A percentile compares a stretch with the other conserved stretches of the same genome.
phyloP scores from a whole-genome alignment of 2,888 invertebrate species.

The Lasioglossum villosulum region DNA sequence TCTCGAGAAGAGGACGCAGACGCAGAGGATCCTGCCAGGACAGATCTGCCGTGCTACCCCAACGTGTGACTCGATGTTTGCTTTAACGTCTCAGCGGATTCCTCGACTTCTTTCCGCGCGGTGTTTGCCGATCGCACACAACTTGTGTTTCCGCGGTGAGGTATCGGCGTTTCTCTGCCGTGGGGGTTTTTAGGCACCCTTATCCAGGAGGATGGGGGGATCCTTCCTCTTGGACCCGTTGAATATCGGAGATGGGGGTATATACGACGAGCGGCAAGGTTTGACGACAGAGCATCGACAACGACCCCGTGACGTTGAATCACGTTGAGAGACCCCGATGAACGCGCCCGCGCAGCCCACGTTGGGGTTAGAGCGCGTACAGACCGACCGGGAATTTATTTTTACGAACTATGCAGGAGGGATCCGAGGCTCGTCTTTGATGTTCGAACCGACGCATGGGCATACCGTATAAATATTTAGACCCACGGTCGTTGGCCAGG shows the following conservation, averaged over 20 bases:
- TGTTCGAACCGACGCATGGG: slow-evolving; percentile 79
- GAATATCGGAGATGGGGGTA: background rate
- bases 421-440: slow-evolving; percentile 79
- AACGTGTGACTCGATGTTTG: slow-evolving; percentile 79
- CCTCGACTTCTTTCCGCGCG: slow-evolving; percentile 56
- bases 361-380: slow-evolving; percentile 57
- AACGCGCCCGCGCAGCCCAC: background rate
- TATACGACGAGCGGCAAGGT: background rate
- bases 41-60: background rate
- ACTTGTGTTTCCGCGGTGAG: slow-evolving; percentile 81
- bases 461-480: slow-evolving; percentile 83
- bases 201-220: slow-evolving; percentile 38
- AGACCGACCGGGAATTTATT: slow-evolving; percentile 80
- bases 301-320: slow-evolving; percentile 33
- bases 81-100: slow-evolving; percentile 82
- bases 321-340: slow-evolving; percentile 41
- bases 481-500: slow-evolving; percentile 74
- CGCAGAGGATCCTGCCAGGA: background rate
- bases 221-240: background rate
- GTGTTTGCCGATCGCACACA: slow-evolving; percentile 82
- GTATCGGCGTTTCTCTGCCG: slow-evolving; percentile 73
- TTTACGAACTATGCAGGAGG: slow-evolving; percentile 80
- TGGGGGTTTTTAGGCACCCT: slow-evolving; percentile 58
- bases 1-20: background rate
- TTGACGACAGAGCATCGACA: background rate